Evolutionary conservation across 2,888 invertebrate species (phyloP), one percentile per base, ranked within the genome.

Genomic region (Abscondita cerata): DNA sequence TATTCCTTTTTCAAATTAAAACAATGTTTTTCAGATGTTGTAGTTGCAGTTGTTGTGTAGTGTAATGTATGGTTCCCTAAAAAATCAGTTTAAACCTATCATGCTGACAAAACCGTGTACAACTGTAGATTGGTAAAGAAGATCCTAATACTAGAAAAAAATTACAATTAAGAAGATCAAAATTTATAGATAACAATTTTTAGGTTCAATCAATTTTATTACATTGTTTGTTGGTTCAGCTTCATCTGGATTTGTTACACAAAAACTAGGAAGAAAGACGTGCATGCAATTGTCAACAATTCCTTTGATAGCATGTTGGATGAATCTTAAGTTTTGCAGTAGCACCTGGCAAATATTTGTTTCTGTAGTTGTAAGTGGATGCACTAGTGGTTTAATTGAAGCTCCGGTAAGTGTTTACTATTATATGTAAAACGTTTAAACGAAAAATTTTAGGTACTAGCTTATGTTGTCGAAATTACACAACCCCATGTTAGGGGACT

Each of bases 121-220:
- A n/a, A n/a, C n/a, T n/a, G n/a, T n/a, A n/a, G n/a, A n/a, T n/a
- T n/a, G n/a, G n/a, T n/a, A n/a, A n/a, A n/a, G n/a, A n/a, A n/a
- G n/a, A n/a, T n/a, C n/a, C n/a, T n/a, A n/a, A n/a, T n/a, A n/a
- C n/a, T n/a, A n/a, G n/a, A n/a, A n/a, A n/a, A n/a, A n/a, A n/a
- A n/a, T n/a, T n/a, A n/a, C n/a, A n/a, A n/a, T n/a, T n/a, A n/a
- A n/a, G n/a, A n/a, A n/a, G n/a, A n/a, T n/a, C n/a, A 11, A 44
- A 46, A 12, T 44, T 19, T 13, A 8, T 12, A 11, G 3, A 18
- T n/a, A n/a, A 44, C n/a, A 5, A 9, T 18, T 73, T 80, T 6
- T 76, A 91, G 93, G 92, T 80, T 92, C 92, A 15, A 86, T 92
- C 52, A 92, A 91, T 76, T 81, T 91, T 62, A 90, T 93, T 65